Evolutionary conservation across 2,113 vertebrate genomes (phyloP).

Genomic region (Phainopepla nitens): DNA sequence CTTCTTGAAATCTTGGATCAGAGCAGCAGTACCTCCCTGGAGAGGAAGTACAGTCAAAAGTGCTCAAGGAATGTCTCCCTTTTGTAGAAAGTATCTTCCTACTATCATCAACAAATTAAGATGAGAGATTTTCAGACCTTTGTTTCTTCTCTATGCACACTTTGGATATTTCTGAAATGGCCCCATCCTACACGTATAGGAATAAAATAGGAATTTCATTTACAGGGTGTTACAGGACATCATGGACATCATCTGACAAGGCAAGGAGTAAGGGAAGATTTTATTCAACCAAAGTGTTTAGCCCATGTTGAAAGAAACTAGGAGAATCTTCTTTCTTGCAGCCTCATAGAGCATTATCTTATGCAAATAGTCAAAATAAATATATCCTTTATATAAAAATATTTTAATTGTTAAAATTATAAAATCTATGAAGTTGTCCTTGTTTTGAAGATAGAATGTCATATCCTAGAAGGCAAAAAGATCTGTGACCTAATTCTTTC

Average conservation of each 20-base stretch:
- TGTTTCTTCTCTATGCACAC: neutral
- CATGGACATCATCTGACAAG: neutral
- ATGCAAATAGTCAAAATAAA: neutral
- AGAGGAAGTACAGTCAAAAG: neutral
- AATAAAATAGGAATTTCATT: neutral
- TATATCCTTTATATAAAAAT: neutral
- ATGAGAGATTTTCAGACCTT: neutral
- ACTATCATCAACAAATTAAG: neutral
- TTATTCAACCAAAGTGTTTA: neutral
- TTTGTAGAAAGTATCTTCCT: neutral
- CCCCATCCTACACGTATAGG: neutral
- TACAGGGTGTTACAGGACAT: neutral
- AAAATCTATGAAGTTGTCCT: neutral
- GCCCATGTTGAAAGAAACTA: neutral
- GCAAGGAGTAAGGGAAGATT: neutral
- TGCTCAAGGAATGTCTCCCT: neutral
- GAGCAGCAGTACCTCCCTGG: fast-evolving
- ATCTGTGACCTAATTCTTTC: neutral
- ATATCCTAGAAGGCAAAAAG: neutral
- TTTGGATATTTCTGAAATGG: neutral
- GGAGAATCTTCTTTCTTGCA: neutral
- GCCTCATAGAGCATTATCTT: neutral
- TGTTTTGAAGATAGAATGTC: neutral
- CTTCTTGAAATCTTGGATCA: neutral
- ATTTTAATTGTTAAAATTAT: neutral